Base-by-base conservation (phyloP, 2,888 invertebrate genomes). In the Caenorhabditis sp. region DNA sequence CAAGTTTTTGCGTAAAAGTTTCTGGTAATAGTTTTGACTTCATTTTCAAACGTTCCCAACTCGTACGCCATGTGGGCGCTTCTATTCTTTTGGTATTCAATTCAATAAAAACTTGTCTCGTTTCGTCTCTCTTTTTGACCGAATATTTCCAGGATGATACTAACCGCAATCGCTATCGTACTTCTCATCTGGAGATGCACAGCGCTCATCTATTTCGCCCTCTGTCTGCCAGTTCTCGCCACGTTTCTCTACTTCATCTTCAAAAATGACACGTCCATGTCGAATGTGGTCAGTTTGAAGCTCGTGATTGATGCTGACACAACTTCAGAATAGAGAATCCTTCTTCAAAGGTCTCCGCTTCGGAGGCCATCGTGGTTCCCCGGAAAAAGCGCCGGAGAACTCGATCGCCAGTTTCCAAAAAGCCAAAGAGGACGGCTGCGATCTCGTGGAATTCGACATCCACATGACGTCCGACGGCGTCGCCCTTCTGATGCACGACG, bases 331-430 rank as follows among this genome's bases (percentile, higher is more conserved):
- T 32, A 41, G 53, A 7, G 46, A 50, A 15, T 5, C 32, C n/a
- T 80, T 80, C 59, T 79, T 82, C 70, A 41, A 50, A 35, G 65
- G 68, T 20, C 75, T 82, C 43, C 50, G 55, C 17, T 66, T 79
- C 22, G 82, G 80, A 9, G 82, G 82, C 4, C 82, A 82, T 63
- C 80, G 82, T n/a, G 82, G 82, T 5, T 79, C 80, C 4, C 82
- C 80, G 0, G 27, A 55, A n/a, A 37, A 46, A 1, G 79, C 78
- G 6, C 80, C 82, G 0, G 82, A 82, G 56, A 82, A 82, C 52
- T 78, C 68, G 13, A 56, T 80, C 20, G 50, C 56, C 8, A 53
- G 79, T 39, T 68, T 80, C 20, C 7, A 55, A 39, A 73, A 68
- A 46, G 68, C 78, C 22, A 74, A 78, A 63, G 37, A 65, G 27